Base-by-base conservation (phyloP, 2,888 invertebrate genomes). In the Oligia fasciuncula region DNA sequence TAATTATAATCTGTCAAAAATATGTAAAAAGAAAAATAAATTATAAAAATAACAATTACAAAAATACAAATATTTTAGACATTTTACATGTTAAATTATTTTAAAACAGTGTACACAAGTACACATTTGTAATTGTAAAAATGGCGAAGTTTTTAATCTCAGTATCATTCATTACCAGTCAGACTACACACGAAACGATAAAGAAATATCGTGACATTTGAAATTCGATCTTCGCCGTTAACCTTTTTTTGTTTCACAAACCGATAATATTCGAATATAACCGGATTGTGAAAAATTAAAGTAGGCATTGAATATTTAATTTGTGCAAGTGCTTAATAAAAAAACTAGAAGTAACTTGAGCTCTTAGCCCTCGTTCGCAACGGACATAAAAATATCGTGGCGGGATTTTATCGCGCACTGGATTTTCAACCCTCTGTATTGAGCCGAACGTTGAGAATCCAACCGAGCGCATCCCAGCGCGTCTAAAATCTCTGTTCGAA, bases 31-130 rank as follows among this genome's bases (percentile, higher is more conserved):
- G 79, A 72, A 87, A 79, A 88, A 87, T 88, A 89, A 87, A 83
- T 89, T 88, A 87, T 85, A 80, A 70, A 77, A 79, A 83, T 77
- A 85, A 83, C 87, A 88, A 80, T 83, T 84, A 78, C 57, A 76
- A 84, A 85, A 77, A 86, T 85, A 87, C 57, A 75, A 67, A 79
- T 78, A 75, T 46, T 83, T 78, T 76, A 77, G 54, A 79, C 68
- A 85, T 83, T 84, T 84, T 79, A 85, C 84, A 78, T 68, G 69
- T 46, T 54, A 76, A 62, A 63, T 57, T 51, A 62, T 72, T 77
- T 71, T 63, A 65, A 63, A 66, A 73, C 29, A 46, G 71, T 76
- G 54, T 85, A 72, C 71, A 60, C 72, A 51, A 73, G 62, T 84
- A 85, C 74, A 65, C 67, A 29, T 86, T 65, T 19, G n/a, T 69